Percentiles rank a stretch among this genome's conserved stretches.
Evolutionary conservation across 2,888 invertebrate species (phyloP).

Genomic region (Drosophila merina): DNA sequence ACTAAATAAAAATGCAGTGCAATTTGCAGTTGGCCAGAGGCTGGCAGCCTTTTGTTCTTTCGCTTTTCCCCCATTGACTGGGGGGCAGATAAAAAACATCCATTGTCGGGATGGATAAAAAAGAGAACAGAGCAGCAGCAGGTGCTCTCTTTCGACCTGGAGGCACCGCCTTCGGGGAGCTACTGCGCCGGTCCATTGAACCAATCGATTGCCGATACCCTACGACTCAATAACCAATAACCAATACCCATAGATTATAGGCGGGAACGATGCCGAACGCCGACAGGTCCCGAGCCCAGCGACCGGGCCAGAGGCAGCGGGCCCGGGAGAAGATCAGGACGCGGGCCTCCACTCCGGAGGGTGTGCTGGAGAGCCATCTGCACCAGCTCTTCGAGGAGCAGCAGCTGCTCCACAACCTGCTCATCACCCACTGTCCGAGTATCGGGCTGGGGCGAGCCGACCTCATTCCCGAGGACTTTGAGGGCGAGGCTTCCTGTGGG

Average conservation of each 20-base stretch:
- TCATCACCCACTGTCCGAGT: neutral
- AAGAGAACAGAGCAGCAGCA: neutral
- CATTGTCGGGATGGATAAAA: neutral
- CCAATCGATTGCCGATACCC: conserved; percentile 34
- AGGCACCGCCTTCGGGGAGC: conserved; percentile 33
- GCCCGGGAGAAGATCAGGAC: neutral
- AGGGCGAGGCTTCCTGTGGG: conserved; percentile 10
- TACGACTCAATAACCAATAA: conserved; percentile 35
- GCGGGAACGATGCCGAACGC: conserved; percentile 37
- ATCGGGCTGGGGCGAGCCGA: neutral
- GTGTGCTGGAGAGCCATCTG: conserved; percentile 29
- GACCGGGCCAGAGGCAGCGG: neutral
- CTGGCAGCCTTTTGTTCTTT: conserved; percentile 34
- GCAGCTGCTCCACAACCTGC: conserved; percentile 21
- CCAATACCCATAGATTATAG: conserved; percentile 37
- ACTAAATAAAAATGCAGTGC: conserved; percentile 69
- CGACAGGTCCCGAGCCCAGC: neutral
- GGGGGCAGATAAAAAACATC: neutral
- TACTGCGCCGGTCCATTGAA: conserved; percentile 66
- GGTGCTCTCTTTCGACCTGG: conserved; percentile 6
- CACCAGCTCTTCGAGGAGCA: conserved; percentile 48
- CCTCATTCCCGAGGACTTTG: conserved; percentile 1
- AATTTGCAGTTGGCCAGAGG: conserved; percentile 56
- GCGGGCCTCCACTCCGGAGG: conserved; percentile 1
- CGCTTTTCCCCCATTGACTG: conserved; percentile 2